phyloP scores from a whole-genome alignment of 2,888 invertebrate species.

The Lycocerus yunnanus region DNA sequence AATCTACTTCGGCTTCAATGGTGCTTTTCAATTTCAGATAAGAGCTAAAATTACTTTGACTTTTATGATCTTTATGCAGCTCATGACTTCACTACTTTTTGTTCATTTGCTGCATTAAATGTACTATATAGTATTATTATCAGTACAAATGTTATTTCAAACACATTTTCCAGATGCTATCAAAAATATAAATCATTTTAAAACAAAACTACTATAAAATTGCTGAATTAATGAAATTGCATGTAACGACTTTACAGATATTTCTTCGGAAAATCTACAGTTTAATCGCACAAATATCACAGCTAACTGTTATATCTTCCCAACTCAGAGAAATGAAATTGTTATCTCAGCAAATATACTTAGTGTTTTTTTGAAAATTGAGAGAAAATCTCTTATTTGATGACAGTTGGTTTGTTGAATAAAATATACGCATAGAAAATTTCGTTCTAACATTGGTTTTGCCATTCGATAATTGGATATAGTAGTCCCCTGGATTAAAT shows the following conservation, averaged over 20 bases:
- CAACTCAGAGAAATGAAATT: too few relatives aligned
- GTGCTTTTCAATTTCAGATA: neutral
- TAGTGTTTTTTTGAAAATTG: too few relatives aligned
- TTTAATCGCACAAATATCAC: too few relatives aligned
- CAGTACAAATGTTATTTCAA: neutral
- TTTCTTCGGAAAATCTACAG: neutral
- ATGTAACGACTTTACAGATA: neutral
- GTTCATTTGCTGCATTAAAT: neutral
- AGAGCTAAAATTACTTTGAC: neutral
- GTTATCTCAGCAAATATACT: too few relatives aligned
- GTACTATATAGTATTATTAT: neutral
- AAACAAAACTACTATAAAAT: neutral
- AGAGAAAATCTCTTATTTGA: too few relatives aligned
- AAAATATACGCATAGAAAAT: too few relatives aligned
- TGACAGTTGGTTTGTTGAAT: too few relatives aligned
- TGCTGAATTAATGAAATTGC: neutral
- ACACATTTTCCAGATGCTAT: neutral
- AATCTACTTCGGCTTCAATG: neutral
- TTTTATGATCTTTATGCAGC: neutral
- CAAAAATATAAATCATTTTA: neutral
- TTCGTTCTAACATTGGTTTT: too few relatives aligned
- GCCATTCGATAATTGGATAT: too few relatives aligned
- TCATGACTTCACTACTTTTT: neutral
- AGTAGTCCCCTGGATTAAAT: too few relatives aligned
- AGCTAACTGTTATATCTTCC: too few relatives aligned